phyloP scores from a whole-genome alignment of 2,797 vertebrate genomes.

The Scolopax rusticola region DNA sequence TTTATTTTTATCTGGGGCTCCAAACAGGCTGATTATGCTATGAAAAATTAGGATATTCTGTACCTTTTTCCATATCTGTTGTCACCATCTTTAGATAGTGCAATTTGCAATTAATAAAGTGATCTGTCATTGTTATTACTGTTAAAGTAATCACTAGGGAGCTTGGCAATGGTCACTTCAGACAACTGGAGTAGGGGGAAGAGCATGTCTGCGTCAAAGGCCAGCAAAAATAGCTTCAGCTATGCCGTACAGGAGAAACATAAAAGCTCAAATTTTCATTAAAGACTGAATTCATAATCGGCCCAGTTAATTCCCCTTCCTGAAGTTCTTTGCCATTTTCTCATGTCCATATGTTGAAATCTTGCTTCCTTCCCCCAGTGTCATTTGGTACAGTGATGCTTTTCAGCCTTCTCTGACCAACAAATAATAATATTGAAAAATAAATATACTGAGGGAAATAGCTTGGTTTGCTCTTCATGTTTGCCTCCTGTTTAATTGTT shows the following conservation, averaged over 20 bases:
- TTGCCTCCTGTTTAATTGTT: constrained; percentile 22
- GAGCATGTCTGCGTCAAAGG: background rate
- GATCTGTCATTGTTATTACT: constrained; percentile 30
- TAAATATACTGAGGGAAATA: background rate
- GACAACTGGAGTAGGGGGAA: background rate
- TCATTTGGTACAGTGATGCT: background rate
- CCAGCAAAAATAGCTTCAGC: background rate
- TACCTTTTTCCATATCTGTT: constrained; percentile 51
- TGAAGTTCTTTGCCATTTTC: background rate
- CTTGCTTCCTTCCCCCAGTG: background rate
- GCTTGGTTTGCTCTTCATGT: background rate
- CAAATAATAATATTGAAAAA: background rate
- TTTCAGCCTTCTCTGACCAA: background rate
- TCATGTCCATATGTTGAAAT: background rate
- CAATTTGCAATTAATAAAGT: constrained; percentile 58
- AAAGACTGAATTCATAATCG: background rate
- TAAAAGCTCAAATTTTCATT: background rate
- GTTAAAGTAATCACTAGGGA: constrained; percentile 12
- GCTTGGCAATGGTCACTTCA: background rate
- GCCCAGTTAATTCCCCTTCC: background rate
- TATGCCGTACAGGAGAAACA: accelerated
- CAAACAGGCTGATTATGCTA: constrained; percentile 44
- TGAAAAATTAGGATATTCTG: constrained; percentile 67
- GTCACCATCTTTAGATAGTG: constrained; percentile 61
- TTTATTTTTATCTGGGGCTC: constrained; percentile 50